phyloP scores from a whole-genome alignment of 2,113 vertebrate species.

The Asarcornis scutulata region DNA sequence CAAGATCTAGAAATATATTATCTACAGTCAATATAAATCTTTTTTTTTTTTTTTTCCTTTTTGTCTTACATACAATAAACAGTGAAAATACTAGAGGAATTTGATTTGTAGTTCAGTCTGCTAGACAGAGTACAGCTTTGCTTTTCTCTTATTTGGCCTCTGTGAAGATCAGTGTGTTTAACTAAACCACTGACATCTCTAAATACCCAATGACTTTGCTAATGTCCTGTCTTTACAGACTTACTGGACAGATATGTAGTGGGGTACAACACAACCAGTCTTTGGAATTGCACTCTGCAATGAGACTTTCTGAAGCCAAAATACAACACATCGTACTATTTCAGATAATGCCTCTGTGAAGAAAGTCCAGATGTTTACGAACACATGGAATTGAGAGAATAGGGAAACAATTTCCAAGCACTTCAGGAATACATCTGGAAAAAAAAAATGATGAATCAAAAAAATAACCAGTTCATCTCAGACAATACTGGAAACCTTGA shows the following conservation, averaged over 20 bases:
- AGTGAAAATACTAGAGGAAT: neutral
- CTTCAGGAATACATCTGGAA: neutral
- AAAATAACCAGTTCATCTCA: neutral
- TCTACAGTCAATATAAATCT: neutral
- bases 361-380: neutral
- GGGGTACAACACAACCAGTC: neutral
- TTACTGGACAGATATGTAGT: neutral
- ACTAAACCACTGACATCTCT: neutral
- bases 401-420: neutral
- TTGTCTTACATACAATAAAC: neutral
- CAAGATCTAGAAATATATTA: neutral
- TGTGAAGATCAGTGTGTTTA: neutral
- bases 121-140: neutral
- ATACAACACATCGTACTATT: neutral
- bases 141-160: neutral
- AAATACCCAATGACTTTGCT: neutral
- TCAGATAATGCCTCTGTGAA: neutral
- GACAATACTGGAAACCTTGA: neutral
- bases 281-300: neutral
- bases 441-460: neutral
- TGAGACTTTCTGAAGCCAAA: neutral
- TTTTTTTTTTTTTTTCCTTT: neutral
- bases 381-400: neutral
- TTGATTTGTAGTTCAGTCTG: neutral
- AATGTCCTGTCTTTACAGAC: neutral